A percentile compares a stretch with the other conserved stretches of the same genome.
Conservation (phyloP, 2,888 invertebrate genomes). For the Lydus trimaculatus region DNA sequence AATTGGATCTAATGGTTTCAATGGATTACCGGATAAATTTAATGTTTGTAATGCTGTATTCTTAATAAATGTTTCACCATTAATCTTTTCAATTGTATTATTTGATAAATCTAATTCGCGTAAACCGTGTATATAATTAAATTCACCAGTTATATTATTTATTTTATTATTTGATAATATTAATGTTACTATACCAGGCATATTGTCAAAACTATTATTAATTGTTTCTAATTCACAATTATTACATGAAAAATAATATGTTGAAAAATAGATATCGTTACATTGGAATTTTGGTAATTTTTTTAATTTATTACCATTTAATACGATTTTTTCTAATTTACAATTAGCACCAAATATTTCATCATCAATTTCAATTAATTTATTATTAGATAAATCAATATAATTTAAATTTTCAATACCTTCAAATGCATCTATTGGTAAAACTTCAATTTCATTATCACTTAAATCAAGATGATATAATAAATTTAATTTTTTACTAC, state of each 20-base stretch:
- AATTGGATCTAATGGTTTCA: constrained; percentile 69
- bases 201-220: constrained; percentile 73
- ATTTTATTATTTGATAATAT: constrained; percentile 59
- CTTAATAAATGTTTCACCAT: constrained; percentile 70
- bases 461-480: constrained; percentile 73
- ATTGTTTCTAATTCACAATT: constrained; percentile 74
- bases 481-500: constrained; percentile 70
- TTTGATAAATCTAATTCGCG: constrained; percentile 76
- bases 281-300: constrained; percentile 74
- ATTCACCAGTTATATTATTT: constrained; percentile 66
- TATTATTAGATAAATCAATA: constrained; percentile 78
- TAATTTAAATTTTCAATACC: constrained; percentile 71
- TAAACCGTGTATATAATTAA: constrained; percentile 66
- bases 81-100: constrained; percentile 70
- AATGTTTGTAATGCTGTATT: constrained; percentile 72
- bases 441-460: constrained; percentile 72
- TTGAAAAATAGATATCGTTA: constrained; percentile 66
- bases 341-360: constrained; percentile 75
- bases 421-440: constrained; percentile 74
- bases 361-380: constrained; percentile 71
- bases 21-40: constrained; percentile 76
- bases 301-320: constrained; percentile 74
- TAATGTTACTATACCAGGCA: constrained; percentile 70
- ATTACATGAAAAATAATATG: constrained; percentile 76
- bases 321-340: constrained; percentile 72